Percentiles rank a stretch among this genome's conserved stretches.
Evolutionary conservation across 2,797 vertebrate species (phyloP).

Genomic region (Spheniscus humboldti): DNA sequence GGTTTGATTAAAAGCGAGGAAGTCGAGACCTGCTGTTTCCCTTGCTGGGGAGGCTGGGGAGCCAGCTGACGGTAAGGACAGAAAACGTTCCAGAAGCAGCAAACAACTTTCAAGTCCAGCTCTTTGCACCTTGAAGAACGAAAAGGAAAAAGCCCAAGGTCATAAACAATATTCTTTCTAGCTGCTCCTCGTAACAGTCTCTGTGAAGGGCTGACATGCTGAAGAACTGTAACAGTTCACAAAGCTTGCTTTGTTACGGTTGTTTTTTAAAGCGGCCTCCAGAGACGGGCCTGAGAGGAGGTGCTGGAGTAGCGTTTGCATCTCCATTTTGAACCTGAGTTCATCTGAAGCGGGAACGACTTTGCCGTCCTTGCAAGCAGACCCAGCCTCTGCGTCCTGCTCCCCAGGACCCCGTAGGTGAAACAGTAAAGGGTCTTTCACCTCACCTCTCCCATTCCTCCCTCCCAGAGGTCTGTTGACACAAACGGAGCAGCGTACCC

Average conservation of each 20-base stretch:
- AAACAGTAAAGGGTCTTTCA: too few species aligned
- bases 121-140: background rate
- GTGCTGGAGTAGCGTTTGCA: too few species aligned
- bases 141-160: background rate
- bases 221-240: background rate
- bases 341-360: too few species aligned
- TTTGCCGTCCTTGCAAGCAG: background rate
- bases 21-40: too few species aligned
- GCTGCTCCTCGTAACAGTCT: background rate
- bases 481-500: background rate
- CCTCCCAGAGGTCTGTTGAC: background rate
- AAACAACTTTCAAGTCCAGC: background rate
- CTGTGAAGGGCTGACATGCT: background rate
- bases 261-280: background rate
- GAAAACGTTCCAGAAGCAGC: background rate
- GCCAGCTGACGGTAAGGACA: too few species aligned
- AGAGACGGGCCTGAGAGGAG: background rate
- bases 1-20: background rate
- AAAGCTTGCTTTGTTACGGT: background rate
- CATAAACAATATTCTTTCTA: too few species aligned
- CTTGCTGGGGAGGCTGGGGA: background rate
- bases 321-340: background rate
- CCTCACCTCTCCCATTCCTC: background rate
- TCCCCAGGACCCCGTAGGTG: background rate
- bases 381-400: background rate